Percentiles rank a stretch among this genome's conserved stretches.
Evolutionary conservation across 2,797 vertebrate species (phyloP).

Genomic region (Cottoperca gobio): DNA sequence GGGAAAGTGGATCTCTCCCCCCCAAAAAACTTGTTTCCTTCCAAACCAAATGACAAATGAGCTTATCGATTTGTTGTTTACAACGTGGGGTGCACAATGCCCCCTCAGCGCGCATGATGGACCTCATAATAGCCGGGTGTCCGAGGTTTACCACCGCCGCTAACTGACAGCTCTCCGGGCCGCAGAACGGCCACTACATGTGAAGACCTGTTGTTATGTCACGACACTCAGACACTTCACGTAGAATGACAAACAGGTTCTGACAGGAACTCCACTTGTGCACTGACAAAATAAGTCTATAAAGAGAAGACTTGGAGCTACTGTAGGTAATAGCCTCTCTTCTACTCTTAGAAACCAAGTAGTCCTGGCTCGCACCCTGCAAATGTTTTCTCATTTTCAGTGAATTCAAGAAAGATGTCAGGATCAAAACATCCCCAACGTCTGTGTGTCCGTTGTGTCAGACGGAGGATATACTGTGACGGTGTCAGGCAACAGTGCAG

Average conservation of each 20-base stretch:
- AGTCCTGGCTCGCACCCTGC: not conserved
- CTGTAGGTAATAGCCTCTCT: not conserved
- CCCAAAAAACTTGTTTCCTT: slow-evolving; percentile 82
- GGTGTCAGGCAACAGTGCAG: slow-evolving; percentile 2
- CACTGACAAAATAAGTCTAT: not conserved
- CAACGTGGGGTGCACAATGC: slow-evolving; percentile 67
- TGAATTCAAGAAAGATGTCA: slow-evolving; percentile 8
- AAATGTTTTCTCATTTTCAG: not conserved
- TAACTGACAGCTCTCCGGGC: slow-evolving; percentile 57
- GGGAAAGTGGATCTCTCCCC: slow-evolving; percentile 82
- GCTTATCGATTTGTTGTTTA: slow-evolving; percentile 86
- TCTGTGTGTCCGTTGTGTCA: not conserved
- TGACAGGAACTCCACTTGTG: not conserved
- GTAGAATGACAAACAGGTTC: slow-evolving; percentile 25
- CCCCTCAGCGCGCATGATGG: slow-evolving; percentile 74
- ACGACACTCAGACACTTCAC: slow-evolving; percentile 13
- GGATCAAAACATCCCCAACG: slow-evolving; percentile 9
- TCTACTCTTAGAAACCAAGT: slow-evolving; percentile 1
- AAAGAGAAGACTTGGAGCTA: not conserved
- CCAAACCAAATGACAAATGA: slow-evolving; percentile 85
- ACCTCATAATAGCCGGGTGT: slow-evolving; percentile 77
- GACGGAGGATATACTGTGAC: slow-evolving; percentile 4
- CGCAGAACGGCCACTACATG: not conserved
- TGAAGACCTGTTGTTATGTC: slow-evolving; percentile 31
- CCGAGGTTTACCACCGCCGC: slow-evolving; percentile 49